phyloP scores from a whole-genome alignment of 2,797 vertebrate genomes.

The Vultur gryphus region DNA sequence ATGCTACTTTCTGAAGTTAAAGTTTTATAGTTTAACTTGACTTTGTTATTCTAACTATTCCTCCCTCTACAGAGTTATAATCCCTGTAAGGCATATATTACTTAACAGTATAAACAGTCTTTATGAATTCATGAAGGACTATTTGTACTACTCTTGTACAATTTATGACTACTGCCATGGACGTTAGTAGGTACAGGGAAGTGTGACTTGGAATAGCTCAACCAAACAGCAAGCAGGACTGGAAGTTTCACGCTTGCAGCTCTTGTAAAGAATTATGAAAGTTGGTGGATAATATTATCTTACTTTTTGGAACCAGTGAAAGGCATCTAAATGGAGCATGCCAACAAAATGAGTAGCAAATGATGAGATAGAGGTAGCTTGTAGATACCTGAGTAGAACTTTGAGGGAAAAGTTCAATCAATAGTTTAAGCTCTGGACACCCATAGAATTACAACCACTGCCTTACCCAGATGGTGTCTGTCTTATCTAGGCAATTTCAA shows the following conservation, averaged over 20 bases:
- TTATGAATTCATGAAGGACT: background rate
- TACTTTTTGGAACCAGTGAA: background rate
- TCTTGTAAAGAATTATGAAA: background rate
- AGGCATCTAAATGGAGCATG: background rate
- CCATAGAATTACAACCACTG: background rate
- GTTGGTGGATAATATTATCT: background rate
- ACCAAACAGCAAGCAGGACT: background rate
- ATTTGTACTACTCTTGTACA: background rate
- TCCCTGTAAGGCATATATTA: background rate
- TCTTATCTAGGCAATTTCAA: background rate
- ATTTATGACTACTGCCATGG: background rate
- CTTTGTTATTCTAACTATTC: background rate
- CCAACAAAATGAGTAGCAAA: background rate
- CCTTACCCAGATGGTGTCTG: background rate
- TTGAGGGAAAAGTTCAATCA: background rate
- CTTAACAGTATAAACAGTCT: background rate
- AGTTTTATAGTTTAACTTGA: background rate
- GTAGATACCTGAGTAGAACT: background rate
- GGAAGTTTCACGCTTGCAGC: background rate
- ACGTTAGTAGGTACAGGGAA: background rate
- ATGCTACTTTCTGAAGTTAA: background rate
- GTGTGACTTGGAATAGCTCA: background rate
- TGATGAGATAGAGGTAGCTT: background rate
- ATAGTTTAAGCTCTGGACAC: background rate
- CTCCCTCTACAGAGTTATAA: background rate